Percentiles rank a stretch among this genome's conserved stretches.
phyloP scores from a whole-genome alignment of 2,797 vertebrate genomes.

The Chanos chanos region DNA sequence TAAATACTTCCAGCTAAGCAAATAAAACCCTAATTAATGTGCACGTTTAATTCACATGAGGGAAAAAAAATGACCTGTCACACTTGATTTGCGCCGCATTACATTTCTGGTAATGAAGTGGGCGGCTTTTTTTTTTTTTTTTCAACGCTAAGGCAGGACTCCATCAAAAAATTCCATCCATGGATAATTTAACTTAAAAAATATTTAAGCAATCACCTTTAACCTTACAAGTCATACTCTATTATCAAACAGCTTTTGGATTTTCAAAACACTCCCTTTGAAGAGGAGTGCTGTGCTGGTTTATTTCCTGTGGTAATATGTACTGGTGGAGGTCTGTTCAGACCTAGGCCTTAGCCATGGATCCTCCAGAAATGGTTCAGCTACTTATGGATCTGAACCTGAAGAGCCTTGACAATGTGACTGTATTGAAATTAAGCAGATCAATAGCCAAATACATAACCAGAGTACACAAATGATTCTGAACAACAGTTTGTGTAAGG shows the following conservation, averaged over 20 bases:
- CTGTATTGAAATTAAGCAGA: no score
- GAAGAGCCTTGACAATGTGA: no score
- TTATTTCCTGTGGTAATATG: background rate
- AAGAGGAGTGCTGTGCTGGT: background rate
- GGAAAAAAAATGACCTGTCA: constrained; percentile 57
- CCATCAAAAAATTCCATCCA: constrained; percentile 53
- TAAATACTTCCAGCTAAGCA: constrained; percentile 69
- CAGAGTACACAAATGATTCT: no score
- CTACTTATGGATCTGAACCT: no score
- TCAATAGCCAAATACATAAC: no score
- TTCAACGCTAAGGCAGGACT: constrained; percentile 44
- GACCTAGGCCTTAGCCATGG: no score
- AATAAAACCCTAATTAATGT: constrained; percentile 68
- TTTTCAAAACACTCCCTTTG: background rate
- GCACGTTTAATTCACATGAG: constrained; percentile 59
- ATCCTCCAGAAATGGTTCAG: no score
- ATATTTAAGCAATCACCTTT: constrained; percentile 58
- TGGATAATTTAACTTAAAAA: constrained; percentile 62
- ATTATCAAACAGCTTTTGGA: constrained; percentile 48
- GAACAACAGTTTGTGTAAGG: no score
- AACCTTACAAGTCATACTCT: constrained; percentile 60
- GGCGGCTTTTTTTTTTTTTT: constrained; percentile 45
- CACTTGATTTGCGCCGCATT: constrained; percentile 65
- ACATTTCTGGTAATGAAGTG: constrained; percentile 66
- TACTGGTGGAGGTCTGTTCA: no score